These are phyloP conservation scores for Pangasius djambal DNA, from an alignment of 2,797 vertebrate genomes.

Conservation along the genomic window DNA sequence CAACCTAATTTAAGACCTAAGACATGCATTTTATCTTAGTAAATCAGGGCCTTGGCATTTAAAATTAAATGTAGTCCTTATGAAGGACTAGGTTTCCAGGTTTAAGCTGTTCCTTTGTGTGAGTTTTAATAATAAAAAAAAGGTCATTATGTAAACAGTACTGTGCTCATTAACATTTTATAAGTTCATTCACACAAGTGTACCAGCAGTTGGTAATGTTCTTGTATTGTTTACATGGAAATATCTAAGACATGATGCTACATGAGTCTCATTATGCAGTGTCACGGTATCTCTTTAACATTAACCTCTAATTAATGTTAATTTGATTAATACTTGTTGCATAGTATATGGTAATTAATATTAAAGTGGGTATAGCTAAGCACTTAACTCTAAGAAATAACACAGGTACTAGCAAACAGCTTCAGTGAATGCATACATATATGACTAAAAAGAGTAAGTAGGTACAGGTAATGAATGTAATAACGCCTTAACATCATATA, in stretches of 20 bases:
- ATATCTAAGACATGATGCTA: constrained; percentile 1
- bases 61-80: background rate
- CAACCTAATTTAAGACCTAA: background rate
- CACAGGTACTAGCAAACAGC: background rate
- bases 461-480: background rate
- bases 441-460: background rate
- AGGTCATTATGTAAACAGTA: background rate
- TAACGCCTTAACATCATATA: background rate
- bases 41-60: background rate
- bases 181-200: background rate
- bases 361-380: background rate
- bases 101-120: background rate
- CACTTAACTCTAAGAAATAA: background rate
- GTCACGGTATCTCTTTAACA: background rate
- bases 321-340: background rate
- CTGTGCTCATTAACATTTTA: background rate
- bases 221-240: background rate
- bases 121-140: background rate
- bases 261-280: background rate
- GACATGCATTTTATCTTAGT: background rate
- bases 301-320: background rate
- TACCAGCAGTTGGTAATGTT: constrained; percentile 58
- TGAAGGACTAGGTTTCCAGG: background rate
- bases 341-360: background rate
- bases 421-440: background rate